Base-by-base conservation (phyloP, 2,888 invertebrate species). In the Digitonthophagus gazella region DNA sequence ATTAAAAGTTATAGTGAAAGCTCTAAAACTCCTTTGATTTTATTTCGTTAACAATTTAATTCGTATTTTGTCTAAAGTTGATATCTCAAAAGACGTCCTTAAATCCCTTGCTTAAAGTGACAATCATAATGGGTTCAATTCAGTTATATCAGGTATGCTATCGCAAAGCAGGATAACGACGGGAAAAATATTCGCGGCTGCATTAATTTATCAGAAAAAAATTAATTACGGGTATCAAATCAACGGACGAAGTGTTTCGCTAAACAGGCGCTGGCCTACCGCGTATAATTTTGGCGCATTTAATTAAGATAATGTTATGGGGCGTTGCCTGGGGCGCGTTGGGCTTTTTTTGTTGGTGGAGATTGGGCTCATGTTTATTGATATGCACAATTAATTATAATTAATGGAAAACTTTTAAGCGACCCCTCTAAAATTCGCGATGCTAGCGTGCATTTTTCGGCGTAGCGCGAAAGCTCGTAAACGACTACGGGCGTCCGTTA, bases 231-330 rank as follows among this genome's bases (percentile, higher is more conserved):
- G 19, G 19, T 61, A 19, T 61, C 18, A 61, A 61, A 61, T 19
- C 18, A 15, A n/a, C 16, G 61, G 18, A 2, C n/a, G 18, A 18
- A 61, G 20, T 16, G 57, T 16, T 20, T n/a, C 18, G 61, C 61
- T 44, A 61, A 61, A 61, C 20, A 61, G 18, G 58, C 18, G 20
- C 20, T 20, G n/a, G 19, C 15, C 19, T n/a, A n/a, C 61, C 18
- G 8, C 19, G 18, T 19, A n/a, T 18, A 18, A 18, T 6, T 61
- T 18, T 61, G n/a, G 14, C 20, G 61, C 61, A 61, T 61, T 61
- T 61, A 61, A 61, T 61, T 61, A 61, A 61, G 61, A 61, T 61
- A 61, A 61, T 61, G 18, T 61, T 61, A 61, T 19, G 18, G 61
- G 19, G 61, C 20, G 18, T 61, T 19, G 61, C 20, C 18, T 18